Base-by-base conservation (phyloP, 2,888 invertebrate species). In the Stenodera caucasica region DNA sequence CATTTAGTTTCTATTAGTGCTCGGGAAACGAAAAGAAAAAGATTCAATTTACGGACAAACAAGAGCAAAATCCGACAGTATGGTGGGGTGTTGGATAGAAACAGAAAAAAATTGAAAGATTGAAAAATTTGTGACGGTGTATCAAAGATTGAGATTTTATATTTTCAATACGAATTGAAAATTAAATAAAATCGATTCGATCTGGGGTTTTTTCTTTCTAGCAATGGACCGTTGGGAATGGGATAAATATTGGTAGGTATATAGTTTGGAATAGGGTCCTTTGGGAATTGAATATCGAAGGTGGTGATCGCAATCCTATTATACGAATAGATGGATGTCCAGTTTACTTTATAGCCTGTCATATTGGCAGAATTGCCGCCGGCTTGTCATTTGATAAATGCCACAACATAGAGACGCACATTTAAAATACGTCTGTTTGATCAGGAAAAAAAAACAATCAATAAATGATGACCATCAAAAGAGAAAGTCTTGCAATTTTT, bases 311-410 rank as follows among this genome's bases (percentile, higher is more conserved):
- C 75, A 78, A 78, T 78, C 76, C 76, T 76, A 78, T 78, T 78
- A 78, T 72, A 60, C 56, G 63, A 67, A 61, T 74, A 71, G 76
- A 77, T 76, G 78, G 79, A 77, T 78, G 76, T 74, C 76, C 78
- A 78, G 75, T 79, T 45, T 79, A 78, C 77, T 79, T 80, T 80
- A 80, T 76, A 76, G 77, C 72, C 77, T 78, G 80, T 80, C 79
- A 80, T 79, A 80, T 80, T 80, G 78, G 77, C 75, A 73, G 75
- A 72, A 70, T 74, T 74, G 76, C 72, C 75, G 66, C 59, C 63
- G 67, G 69, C 45, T 45, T 45, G 15, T 3, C n/a, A 15, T 21
- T 21, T 45, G 21, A 45, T 45, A 45, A 45, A 45, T 45, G 45
- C 21, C 11, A 9, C 35, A 9, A 35, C 35, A 4, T 14, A 35